A percentile compares a stretch with the other conserved stretches of the same genome.
phyloP scores from a whole-genome alignment of 2,113 vertebrate species.

The Corydoras maculifer region DNA sequence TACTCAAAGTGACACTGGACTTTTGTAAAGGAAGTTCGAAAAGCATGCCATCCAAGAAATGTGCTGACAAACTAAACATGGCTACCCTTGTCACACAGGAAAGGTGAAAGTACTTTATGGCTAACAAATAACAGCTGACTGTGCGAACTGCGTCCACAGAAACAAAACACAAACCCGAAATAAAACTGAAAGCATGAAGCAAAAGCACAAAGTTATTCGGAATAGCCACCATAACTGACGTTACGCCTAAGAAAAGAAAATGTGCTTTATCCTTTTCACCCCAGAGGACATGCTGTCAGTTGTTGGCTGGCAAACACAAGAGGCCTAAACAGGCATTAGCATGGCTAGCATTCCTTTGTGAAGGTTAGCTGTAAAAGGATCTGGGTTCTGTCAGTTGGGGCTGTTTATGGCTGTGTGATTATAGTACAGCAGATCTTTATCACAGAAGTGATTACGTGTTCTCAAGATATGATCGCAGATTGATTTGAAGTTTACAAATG shows the following conservation, averaged over 20 bases:
- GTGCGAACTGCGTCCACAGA: conserved; percentile 26
- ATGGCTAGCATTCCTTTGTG: conserved; percentile 31
- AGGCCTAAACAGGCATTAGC: conserved; percentile 15
- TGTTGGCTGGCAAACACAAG: conserved; percentile 9
- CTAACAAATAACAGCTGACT: conserved; percentile 18
- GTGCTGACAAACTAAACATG: conserved; percentile 28
- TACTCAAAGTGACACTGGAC: too few species aligned
- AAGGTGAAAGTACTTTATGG: conserved; percentile 8
- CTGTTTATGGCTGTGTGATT: conserved; percentile 10
- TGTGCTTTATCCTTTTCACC: neutral
- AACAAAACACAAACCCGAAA: conserved; percentile 3
- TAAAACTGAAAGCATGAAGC: conserved; percentile 12
- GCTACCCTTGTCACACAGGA: conserved; percentile 21
- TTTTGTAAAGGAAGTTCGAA: conserved; percentile 21
- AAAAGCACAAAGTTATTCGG: conserved; percentile 10
- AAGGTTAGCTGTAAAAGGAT: conserved; percentile 9
- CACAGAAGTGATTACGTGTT: neutral
- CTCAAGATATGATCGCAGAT: too few species aligned
- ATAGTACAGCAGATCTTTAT: conserved; percentile 13
- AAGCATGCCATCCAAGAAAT: conserved; percentile 25
- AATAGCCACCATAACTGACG: conserved; percentile 16
- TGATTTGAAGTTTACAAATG: too few species aligned
- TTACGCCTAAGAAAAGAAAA: conserved; percentile 11
- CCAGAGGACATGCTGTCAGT: conserved; percentile 7
- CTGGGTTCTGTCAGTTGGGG: neutral